Evolutionary conservation across 2,113 vertebrate genomes (phyloP), one percentile per base, ranked within the genome.

Genomic region (Malurus elegans): DNA sequence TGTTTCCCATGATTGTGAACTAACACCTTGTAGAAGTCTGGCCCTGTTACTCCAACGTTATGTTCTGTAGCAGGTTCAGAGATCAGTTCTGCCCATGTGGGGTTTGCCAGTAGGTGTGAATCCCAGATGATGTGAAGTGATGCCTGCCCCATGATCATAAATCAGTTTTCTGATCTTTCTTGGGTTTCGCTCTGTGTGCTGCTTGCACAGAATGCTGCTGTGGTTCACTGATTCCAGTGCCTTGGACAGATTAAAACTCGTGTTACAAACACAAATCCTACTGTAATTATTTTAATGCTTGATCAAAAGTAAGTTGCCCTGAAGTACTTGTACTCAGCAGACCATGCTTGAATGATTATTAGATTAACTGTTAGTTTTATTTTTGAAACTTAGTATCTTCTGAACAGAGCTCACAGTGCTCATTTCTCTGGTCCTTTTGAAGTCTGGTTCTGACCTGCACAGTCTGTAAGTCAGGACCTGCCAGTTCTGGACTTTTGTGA

Each of bases 361-460:
- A 92, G 79, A 96, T 97, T 95, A 94, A 95, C 75, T 51, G 65
- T 88, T 94, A 58, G 88, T 90, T 93, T 96, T 84, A 94, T 88
- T 94, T 90, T 96, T 78, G 80, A 97, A 93, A 86, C 67, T 54
- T 38, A 60, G 1, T 92, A 21, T 93, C 42, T 70, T 82, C 83
- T 90, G 94, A 66, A 65, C 40, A 79, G 81, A 62, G 50, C 71
- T 90, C 58, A 17, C 45, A 38, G 45, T 26, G 6, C 61, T 32
- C 34, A 16, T 86, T 90, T 51, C 50, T 88, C 74, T 75, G 54
- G 25, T 65, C 50, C 70, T 26, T 89, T 70, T 87, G 57, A 67
- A 56, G 60, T 32, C 58, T 88, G 75, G 21, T 88, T 40, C 79
- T 92, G 64, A 62, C 64, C 67, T 84, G 58, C 51, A 34, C 38